These are phyloP conservation scores for Spinus olivaceus DNA, from an alignment of 2,797 vertebrate genomes.

Conservation along the genomic window DNA sequence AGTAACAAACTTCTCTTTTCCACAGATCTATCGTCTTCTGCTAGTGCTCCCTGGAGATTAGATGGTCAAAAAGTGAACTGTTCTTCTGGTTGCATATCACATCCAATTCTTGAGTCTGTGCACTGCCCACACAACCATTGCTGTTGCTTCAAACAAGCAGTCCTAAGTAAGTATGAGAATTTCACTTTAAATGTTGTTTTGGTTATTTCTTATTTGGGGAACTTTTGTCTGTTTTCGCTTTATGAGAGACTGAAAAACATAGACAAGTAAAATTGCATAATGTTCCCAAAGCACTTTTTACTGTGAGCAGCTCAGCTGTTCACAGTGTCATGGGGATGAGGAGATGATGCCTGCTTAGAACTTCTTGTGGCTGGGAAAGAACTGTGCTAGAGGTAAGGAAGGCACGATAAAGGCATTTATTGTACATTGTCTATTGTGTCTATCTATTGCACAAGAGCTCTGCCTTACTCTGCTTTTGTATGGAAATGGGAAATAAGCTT, in stretches of 20 bases:
- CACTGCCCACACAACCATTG: background rate
- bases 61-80: background rate
- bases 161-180: background rate
- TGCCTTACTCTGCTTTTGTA: background rate
- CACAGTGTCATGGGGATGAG: background rate
- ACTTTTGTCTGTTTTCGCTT: background rate
- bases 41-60: background rate
- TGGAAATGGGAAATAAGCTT: background rate
- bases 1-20: background rate
- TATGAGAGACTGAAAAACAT: background rate
- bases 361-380: background rate
- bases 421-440: background rate
- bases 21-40: background rate
- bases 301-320: background rate
- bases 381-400: background rate
- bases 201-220: background rate
- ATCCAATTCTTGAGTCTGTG: background rate
- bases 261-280: background rate
- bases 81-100: background rate
- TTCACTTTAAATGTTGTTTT: background rate
- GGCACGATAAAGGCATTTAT: background rate
- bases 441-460: background rate
- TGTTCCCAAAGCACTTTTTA: background rate
- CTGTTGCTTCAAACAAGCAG: background rate
- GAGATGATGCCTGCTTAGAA: background rate